phyloP scores from a whole-genome alignment of 2,113 vertebrate species.

The Erythrocercus mccallii region DNA sequence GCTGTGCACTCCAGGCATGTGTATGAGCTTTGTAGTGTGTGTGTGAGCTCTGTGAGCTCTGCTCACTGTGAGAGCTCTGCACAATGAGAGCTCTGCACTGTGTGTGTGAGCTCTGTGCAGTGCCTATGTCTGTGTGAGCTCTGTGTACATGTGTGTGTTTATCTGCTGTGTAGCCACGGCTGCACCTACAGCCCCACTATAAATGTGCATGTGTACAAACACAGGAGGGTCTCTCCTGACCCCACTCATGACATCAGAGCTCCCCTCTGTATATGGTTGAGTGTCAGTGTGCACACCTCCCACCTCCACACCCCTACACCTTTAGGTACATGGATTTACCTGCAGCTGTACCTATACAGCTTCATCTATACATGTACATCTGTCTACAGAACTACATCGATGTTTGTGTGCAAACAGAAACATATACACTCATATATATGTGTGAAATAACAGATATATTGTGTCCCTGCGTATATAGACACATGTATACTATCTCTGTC shows the following conservation, averaged over 20 bases:
- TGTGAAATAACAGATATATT: neutral
- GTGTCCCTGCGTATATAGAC: neutral
- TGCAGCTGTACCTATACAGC: neutral
- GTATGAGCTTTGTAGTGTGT: neutral
- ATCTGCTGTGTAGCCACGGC: neutral
- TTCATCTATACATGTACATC: neutral
- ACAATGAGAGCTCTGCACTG: neutral
- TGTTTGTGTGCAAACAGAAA: neutral
- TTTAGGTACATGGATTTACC: neutral
- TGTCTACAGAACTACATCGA: neutral
- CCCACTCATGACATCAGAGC: neutral
- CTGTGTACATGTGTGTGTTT: neutral
- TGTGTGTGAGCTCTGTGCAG: neutral
- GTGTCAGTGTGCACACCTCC: neutral
- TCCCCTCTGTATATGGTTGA: neutral
- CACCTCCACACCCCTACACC: neutral
- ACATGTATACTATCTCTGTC: neutral
- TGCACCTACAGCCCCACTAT: neutral
- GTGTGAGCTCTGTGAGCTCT: no score
- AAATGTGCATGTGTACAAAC: neutral
- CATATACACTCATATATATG: neutral
- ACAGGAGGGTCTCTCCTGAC: fast-evolving
- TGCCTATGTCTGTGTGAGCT: neutral
- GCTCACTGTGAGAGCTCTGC: neutral
- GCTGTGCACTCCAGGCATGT: neutral